A percentile compares a stretch with the other conserved stretches of the same genome.
phyloP scores from a whole-genome alignment of 1,140 invertebrate species.

The Drosophila paulistorum region DNA sequence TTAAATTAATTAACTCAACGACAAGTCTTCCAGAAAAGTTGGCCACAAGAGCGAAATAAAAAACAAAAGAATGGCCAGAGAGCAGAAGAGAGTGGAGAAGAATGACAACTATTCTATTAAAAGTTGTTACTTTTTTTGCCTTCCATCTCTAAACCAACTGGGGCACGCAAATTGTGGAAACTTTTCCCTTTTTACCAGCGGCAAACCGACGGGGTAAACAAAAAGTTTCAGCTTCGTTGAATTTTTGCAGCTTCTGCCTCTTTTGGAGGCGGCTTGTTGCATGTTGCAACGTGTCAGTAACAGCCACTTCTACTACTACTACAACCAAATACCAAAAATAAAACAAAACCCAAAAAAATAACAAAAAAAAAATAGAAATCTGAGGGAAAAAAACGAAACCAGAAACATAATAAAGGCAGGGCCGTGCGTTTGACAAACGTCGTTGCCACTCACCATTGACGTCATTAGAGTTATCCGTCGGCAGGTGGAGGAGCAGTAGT shows the following conservation, averaged over 20 bases:
- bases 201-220: slow-evolving; percentile 36
- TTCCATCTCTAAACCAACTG: slow-evolving; percentile 17
- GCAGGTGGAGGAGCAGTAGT: not conserved
- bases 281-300: slow-evolving; percentile 54
- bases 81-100: not conserved
- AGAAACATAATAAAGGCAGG: slow-evolving; percentile 2
- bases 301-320: slow-evolving; percentile 13
- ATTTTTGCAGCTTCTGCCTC: slow-evolving; percentile 46
- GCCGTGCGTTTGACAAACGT: slow-evolving; percentile 43
- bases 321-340: not conserved
- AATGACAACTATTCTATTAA: slow-evolving; percentile 4
- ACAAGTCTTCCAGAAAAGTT: slow-evolving; percentile 11
- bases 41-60: not conserved
- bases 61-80: not conserved
- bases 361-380: not conserved
- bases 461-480: slow-evolving; percentile 52
- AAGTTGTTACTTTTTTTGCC: slow-evolving; percentile 5
- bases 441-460: slow-evolving; percentile 43
- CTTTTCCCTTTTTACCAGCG: slow-evolving; percentile 34
- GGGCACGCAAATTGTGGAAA: slow-evolving; percentile 27
- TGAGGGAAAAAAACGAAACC: not conserved
- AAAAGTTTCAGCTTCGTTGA: slow-evolving; percentile 52
- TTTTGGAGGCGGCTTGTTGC: slow-evolving; percentile 47
- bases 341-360: not conserved
- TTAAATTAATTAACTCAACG: slow-evolving; percentile 10